These are phyloP conservation scores for Tricholaema leucomelas DNA, from an alignment of 2,113 vertebrate species.

Conservation along the genomic window DNA sequence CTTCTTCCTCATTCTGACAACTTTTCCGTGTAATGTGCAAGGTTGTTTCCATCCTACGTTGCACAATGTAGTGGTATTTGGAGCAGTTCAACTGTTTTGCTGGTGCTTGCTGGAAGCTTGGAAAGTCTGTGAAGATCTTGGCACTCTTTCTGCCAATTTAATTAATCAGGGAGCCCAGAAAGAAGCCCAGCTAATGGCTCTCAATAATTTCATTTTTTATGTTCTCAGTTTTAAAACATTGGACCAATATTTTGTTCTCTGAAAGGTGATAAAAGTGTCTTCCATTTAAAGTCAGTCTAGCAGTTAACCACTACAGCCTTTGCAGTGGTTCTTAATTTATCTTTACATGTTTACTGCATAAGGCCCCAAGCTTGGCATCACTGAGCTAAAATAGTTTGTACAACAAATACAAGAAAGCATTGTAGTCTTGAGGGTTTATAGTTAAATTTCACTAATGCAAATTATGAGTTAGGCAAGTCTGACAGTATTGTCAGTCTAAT, in stretches of 20 bases:
- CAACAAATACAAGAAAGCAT: background rate
- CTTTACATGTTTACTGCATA: background rate
- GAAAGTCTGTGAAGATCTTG: background rate
- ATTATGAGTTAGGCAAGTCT: background rate
- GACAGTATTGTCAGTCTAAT: background rate
- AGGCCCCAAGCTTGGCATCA: background rate
- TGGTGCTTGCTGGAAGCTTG: background rate
- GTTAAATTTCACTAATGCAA: background rate
- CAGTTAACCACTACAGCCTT: background rate
- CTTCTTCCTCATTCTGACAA: background rate
- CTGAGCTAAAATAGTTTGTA: background rate
- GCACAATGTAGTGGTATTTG: background rate
- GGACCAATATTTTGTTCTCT: background rate
- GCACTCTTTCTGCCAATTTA: background rate
- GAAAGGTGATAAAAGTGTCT: background rate
- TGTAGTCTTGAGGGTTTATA: background rate
- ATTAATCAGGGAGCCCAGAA: background rate
- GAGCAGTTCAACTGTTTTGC: background rate
- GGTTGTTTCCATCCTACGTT: background rate
- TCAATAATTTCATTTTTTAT: background rate
- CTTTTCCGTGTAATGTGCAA: background rate
- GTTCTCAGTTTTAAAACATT: background rate
- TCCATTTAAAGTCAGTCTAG: background rate
- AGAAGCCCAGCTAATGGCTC: background rate
- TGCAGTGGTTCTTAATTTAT: background rate